A percentile compares a stretch with the other conserved stretches of the same genome.
Conservation (phyloP, 1,140 invertebrate species). For the Eupeodes corollae region DNA sequence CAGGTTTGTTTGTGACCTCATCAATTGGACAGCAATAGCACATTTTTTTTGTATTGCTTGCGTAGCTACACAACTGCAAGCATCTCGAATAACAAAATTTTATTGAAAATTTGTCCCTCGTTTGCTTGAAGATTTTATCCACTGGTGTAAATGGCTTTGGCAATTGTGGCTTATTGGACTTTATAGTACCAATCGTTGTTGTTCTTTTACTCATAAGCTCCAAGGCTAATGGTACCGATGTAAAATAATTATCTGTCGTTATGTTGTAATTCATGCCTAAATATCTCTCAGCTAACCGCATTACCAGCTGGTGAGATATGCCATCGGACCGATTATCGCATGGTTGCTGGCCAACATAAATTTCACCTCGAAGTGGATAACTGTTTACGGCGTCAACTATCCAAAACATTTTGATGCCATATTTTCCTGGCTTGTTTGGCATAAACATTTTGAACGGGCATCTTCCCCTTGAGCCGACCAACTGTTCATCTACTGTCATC, state of each 20-base stretch:
- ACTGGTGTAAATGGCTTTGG: background rate
- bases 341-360: too few species aligned
- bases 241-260: slow-evolving; percentile 8
- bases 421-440: too few species aligned
- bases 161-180: slow-evolving; percentile 9
- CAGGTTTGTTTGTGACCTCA: slow-evolving; percentile 7
- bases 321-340: too few species aligned
- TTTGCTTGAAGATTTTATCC: background rate
- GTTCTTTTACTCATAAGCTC: background rate
- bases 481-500: slow-evolving; percentile 33
- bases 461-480: slow-evolving; percentile 30
- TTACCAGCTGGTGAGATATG: background rate
- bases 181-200: slow-evolving; percentile 5
- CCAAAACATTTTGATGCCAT: too few species aligned
- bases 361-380: too few species aligned
- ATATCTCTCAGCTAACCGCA: background rate
- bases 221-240: slow-evolving; percentile 1
- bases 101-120: background rate
- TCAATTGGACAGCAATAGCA: slow-evolving; percentile 4
- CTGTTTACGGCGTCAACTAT: too few species aligned
- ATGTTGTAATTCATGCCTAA: slow-evolving; percentile 1
- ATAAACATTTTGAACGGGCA: slow-evolving; percentile 35
- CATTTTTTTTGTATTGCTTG: slow-evolving; percentile 6
- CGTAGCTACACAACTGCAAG: too few species aligned
- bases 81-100: background rate